A percentile compares a stretch with the other conserved stretches of the same genome.
Conservation (phyloP, 2,797 vertebrate species). For the Nothura maculosa region DNA sequence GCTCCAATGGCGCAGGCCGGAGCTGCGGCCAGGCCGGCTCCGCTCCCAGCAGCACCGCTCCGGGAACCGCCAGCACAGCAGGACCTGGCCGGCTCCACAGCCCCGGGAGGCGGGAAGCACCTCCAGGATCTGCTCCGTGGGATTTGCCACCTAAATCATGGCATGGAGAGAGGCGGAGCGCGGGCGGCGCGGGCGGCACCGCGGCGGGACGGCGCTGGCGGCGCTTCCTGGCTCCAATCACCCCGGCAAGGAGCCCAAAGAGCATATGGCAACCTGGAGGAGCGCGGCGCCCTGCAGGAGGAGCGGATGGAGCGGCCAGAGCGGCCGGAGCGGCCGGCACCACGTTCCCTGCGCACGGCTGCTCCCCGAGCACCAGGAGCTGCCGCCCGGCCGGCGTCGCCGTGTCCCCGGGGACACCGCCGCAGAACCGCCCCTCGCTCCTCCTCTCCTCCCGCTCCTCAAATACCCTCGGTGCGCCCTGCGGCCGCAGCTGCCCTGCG, state of each 20-base stretch:
- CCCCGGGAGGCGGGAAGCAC: no score
- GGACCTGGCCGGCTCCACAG: accelerated
- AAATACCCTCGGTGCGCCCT: constrained; percentile 1
- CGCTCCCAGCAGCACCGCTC: accelerated
- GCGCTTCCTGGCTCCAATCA: neutral
- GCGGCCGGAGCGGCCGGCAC: neutral
- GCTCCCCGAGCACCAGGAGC: neutral
- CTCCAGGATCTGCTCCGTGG: neutral
- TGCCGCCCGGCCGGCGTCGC: neutral
- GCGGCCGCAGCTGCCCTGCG: constrained; percentile 20
- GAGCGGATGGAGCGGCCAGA: neutral
- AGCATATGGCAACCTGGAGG: neutral
- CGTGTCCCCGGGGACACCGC: neutral
- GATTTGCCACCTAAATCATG: accelerated
- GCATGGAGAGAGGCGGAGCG: accelerated
- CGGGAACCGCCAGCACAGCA: neutral
- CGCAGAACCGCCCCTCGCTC: constrained; percentile 62
- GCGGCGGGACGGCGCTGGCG: accelerated
- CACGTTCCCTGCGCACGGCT: neutral
- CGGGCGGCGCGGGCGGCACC: accelerated
- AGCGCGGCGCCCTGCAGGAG: neutral
- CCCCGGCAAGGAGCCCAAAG: neutral
- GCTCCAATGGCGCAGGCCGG: neutral
- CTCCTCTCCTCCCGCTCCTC: constrained; percentile 48
- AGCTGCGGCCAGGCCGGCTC: accelerated